Evolutionary conservation across 1,140 invertebrate species (phyloP).

Genomic region (Caenorhabditis inopinata): DNA sequence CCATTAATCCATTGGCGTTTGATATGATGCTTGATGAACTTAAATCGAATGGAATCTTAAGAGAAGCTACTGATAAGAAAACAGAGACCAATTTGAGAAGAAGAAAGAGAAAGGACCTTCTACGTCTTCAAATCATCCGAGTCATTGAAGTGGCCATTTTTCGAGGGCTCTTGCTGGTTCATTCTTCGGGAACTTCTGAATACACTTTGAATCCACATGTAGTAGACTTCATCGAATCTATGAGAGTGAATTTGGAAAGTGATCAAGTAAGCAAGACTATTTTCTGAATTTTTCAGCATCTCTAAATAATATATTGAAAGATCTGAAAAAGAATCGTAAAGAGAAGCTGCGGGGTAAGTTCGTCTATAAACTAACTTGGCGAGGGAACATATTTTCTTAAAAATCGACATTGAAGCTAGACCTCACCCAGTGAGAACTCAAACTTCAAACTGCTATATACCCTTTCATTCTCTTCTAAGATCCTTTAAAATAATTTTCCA

Average conservation of each 20-base stretch:
- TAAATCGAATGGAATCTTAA: slow-evolving; percentile 75
- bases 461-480: too few relatives aligned
- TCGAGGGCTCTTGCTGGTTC: neutral
- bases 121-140: slow-evolving; percentile 78
- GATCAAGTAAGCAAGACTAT: slow-evolving; percentile 82
- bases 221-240: slow-evolving; percentile 91
- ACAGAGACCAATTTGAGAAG: slow-evolving; percentile 87
- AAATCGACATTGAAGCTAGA: too few relatives aligned
- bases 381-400: too few relatives aligned
- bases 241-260: slow-evolving; percentile 82
- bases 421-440: too few relatives aligned
- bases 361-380: too few relatives aligned
- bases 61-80: slow-evolving; percentile 94
- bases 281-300: too few relatives aligned
- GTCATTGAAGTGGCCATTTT: slow-evolving; percentile 54
- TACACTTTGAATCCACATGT: slow-evolving; percentile 66
- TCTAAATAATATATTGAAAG: too few relatives aligned
- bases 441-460: too few relatives aligned
- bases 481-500: too few relatives aligned
- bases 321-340: too few relatives aligned
- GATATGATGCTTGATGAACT: slow-evolving; percentile 92
- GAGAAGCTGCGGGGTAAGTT: too few relatives aligned
- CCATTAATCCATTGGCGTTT: slow-evolving; percentile 34
- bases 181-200: neutral
- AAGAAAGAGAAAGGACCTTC: slow-evolving; percentile 79